phyloP scores from a whole-genome alignment of 2,888 invertebrate genomes.

The Theretra japonica region DNA sequence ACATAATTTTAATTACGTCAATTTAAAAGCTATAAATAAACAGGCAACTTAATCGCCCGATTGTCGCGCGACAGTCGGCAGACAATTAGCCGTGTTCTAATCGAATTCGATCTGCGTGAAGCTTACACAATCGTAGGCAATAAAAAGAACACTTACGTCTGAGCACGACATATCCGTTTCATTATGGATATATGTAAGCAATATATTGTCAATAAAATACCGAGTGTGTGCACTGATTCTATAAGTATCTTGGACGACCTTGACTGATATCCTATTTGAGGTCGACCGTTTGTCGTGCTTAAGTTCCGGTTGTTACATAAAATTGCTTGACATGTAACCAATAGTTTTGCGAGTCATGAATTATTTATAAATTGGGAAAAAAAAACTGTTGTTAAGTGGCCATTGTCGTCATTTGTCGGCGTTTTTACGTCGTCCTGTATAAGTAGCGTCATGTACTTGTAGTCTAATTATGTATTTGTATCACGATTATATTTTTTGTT shows the following conservation, averaged over 20 bases:
- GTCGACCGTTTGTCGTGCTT: slow-evolving; percentile 26
- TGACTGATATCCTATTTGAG: slow-evolving; percentile 33
- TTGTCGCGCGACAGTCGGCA: no score
- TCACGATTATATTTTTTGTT: no score
- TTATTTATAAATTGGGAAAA: slow-evolving; percentile 8
- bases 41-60: no score
- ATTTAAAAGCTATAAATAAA: no score
- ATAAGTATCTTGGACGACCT: slow-evolving; percentile 29
- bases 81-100: no score
- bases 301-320: slow-evolving; percentile 25
- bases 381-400: slow-evolving; percentile 7
- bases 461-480: no score
- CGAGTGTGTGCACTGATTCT: background rate
- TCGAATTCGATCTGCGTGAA: background rate
- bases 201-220: slow-evolving; percentile 18
- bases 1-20: no score
- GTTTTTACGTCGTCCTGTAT: background rate
- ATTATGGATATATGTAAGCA: background rate
- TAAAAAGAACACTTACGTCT: background rate
- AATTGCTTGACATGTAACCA: slow-evolving; percentile 13
- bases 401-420: background rate
- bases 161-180: background rate
- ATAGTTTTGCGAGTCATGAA: slow-evolving; percentile 16
- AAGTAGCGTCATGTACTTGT: background rate
- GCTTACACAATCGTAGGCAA: background rate